These are phyloP conservation scores for Nyctibius grandis DNA, from an alignment of 2,797 vertebrate genomes.

Conservation along the genomic window DNA sequence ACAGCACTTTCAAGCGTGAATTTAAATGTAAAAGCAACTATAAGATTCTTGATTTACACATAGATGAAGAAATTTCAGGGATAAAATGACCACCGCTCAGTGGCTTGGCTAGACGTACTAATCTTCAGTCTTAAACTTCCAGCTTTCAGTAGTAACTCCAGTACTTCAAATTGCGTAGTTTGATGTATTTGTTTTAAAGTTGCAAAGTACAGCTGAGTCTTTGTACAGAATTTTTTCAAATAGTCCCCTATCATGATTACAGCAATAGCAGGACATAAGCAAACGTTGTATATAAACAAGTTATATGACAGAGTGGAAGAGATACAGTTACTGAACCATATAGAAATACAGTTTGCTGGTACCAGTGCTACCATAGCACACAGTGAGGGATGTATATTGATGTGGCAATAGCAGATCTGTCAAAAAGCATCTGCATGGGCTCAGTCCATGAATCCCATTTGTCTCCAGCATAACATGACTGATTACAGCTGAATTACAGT, in stretches of 20 bases:
- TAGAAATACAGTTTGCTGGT: not conserved
- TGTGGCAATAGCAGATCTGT: constrained; percentile 27
- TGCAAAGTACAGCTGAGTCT: not conserved
- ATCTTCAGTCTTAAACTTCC: not conserved
- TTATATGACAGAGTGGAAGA: not conserved
- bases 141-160: not conserved
- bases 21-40: not conserved
- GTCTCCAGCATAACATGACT: not conserved
- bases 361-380: not conserved
- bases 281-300: not conserved
- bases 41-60: not conserved
- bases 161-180: not conserved
- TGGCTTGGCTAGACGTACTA: not conserved
- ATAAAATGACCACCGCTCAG: not conserved
- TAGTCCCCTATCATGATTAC: not conserved
- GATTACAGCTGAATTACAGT: constrained; percentile 17
- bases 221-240: not conserved
- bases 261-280: not conserved
- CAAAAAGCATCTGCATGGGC: constrained; percentile 35
- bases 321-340: not conserved
- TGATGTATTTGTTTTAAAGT: not conserved
- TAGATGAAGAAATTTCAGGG: not conserved
- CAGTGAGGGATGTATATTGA: not conserved
- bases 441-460: not conserved
- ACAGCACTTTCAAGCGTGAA: not conserved